Conservation (phyloP, 2,113 vertebrate species). For the Zosterops hypoxanthus region DNA sequence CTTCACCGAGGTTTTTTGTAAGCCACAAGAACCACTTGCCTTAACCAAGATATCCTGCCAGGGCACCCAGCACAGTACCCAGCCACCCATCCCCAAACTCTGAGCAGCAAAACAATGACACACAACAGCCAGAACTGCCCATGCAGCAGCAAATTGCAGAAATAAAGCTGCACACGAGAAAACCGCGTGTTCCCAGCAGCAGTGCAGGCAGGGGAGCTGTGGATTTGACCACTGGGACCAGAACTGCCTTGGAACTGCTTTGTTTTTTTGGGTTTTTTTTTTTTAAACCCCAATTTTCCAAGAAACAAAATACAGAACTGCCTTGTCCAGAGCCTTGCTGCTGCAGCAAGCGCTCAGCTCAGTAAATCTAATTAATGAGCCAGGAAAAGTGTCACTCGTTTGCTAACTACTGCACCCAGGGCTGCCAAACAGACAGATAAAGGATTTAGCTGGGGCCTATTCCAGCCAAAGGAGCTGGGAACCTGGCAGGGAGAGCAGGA, state of each 20-base stretch:
- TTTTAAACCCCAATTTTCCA: neutral
- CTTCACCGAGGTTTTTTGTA: neutral
- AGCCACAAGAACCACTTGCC: constrained; percentile 43
- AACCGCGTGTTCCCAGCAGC: neutral
- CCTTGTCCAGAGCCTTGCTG: neutral
- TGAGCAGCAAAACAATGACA: neutral
- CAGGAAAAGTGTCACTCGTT: constrained; percentile 28
- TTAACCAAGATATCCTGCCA: constrained; percentile 34
- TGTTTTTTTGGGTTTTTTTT: neutral
- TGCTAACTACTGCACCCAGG: constrained; percentile 6
- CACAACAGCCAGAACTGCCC: neutral
- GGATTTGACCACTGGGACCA: neutral
- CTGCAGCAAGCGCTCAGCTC: constrained; percentile 23
- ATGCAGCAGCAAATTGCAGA: neutral
- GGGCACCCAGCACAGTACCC: neutral
- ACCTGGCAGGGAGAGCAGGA: constrained; percentile 38
- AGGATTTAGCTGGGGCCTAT: constrained; percentile 28
- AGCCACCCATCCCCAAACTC: neutral
- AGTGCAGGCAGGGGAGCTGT: neutral
- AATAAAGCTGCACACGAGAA: neutral
- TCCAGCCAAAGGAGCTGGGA: constrained; percentile 59
- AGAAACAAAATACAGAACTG: constrained; percentile 42
- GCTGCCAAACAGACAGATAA: constrained; percentile 69
- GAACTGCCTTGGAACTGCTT: neutral
- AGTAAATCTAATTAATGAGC: constrained; percentile 56